Conservation (phyloP, 2,888 invertebrate genomes). For the Auanema freiburgensis region DNA sequence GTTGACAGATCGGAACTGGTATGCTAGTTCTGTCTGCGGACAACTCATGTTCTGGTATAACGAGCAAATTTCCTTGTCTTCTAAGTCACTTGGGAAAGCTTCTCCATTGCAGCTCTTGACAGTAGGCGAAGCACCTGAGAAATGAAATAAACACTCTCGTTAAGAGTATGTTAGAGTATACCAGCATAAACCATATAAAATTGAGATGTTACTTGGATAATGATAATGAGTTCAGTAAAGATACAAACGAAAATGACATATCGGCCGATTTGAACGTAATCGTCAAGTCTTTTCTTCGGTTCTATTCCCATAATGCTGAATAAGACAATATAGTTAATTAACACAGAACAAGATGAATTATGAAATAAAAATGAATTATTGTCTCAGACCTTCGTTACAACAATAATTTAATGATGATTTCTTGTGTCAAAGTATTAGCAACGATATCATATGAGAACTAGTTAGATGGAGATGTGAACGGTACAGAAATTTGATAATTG, state of each 20-base stretch:
- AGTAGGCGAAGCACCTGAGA: conserved; percentile 33
- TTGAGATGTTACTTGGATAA: conserved; percentile 40
- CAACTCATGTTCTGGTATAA: conserved; percentile 27
- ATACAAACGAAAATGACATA: conserved; percentile 36
- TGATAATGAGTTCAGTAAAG: conserved; percentile 36
- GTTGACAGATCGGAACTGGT: conserved; percentile 45
- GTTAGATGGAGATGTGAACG: too few relatives aligned
- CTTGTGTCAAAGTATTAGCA: too few relatives aligned
- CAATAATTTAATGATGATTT: too few relatives aligned
- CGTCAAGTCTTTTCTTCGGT: conserved; percentile 29
- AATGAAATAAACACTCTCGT: not conserved
- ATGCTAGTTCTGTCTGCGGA: conserved; percentile 26
- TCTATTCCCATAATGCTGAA: too few relatives aligned
- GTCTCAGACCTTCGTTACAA: too few relatives aligned
- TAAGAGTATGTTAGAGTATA: conserved; percentile 8
- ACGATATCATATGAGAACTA: too few relatives aligned
- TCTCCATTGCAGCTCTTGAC: conserved; percentile 23
- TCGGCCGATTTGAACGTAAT: conserved; percentile 40
- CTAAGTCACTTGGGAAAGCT: conserved; percentile 19
- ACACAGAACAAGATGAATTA: too few relatives aligned
- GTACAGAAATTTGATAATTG: too few relatives aligned
- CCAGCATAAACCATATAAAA: conserved; percentile 53
- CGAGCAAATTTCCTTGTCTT: conserved; percentile 31
- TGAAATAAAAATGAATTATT: too few relatives aligned
- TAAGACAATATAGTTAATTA: too few relatives aligned